Conservation (phyloP, 2,113 vertebrate genomes). For the Speoplatyrhinus poulsoni region DNA sequence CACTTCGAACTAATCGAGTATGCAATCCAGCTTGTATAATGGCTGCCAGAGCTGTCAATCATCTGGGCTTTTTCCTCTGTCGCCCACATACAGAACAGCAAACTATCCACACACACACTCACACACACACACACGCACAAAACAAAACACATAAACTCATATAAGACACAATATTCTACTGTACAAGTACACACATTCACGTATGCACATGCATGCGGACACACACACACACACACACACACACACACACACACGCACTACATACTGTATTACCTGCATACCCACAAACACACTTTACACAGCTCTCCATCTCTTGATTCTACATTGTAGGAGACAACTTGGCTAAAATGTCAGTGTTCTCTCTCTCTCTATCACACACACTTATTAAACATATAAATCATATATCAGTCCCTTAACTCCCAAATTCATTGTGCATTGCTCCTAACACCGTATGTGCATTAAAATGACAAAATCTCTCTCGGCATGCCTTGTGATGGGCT, state of each 20-base stretch:
- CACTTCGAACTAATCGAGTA: slow-evolving; percentile 99
- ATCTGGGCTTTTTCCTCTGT: slow-evolving; percentile 88
- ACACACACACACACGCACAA: slow-evolving; percentile 3
- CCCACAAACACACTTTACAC: too few relatives aligned
- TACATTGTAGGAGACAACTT: too few relatives aligned
- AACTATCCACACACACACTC: slow-evolving; percentile 13
- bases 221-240: background rate
- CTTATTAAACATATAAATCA: slow-evolving; percentile 56
- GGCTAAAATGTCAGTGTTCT: too few relatives aligned
- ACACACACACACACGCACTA: too few relatives aligned
- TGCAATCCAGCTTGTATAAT: slow-evolving; percentile 99
- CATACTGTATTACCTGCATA: too few relatives aligned
- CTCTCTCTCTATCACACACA: background rate
- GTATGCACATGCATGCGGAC: background rate
- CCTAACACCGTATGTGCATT: background rate
- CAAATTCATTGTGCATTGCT: slow-evolving; percentile 12
- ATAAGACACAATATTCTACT: background rate
- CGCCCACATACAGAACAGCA: slow-evolving; percentile 15
- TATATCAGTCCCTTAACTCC: background rate
- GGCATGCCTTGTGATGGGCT: background rate
- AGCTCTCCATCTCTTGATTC: too few relatives aligned
- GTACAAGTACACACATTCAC: background rate
- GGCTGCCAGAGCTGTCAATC: slow-evolving; percentile 99
- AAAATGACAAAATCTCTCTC: background rate
- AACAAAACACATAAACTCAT: background rate